A percentile compares a stretch with the other conserved stretches of the same genome.
Evolutionary conservation across 2,797 vertebrate species (phyloP).

Genomic region (Anolis apletophallus): DNA sequence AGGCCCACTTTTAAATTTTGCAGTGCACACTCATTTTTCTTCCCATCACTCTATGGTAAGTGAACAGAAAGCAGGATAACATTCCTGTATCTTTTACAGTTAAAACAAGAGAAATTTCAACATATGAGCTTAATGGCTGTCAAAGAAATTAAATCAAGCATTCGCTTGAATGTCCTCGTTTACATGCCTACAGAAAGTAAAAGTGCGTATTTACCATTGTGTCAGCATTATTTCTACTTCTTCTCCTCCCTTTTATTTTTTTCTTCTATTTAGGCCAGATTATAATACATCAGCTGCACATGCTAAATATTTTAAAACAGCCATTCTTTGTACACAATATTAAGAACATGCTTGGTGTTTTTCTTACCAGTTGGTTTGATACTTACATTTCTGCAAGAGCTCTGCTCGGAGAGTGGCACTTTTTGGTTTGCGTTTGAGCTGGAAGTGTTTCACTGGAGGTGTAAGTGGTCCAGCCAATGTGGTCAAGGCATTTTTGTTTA

Average conservation of each 20-base stretch:
- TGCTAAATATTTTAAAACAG: not conserved
- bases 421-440: constrained; percentile 97
- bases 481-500: constrained; percentile 96
- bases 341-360: not conserved
- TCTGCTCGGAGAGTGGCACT: constrained; percentile 97
- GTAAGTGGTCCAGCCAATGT: constrained; percentile 95
- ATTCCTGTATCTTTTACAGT: not conserved
- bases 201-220: too few species aligned
- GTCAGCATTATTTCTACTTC: not conserved
- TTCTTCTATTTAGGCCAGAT: not conserved
- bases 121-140: not conserved
- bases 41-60: not conserved
- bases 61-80: not conserved
- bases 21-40: not conserved
- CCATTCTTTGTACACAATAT: not conserved
- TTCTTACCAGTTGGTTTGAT: not conserved
- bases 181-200: not conserved
- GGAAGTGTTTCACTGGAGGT: constrained; percentile 97
- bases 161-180: not conserved
- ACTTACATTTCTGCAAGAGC: constrained; percentile 97
- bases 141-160: not conserved
- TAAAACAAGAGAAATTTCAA: not conserved
- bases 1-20: not conserved
- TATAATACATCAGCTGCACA: not conserved
- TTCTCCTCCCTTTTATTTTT: not conserved